phyloP scores from a whole-genome alignment of 2,797 vertebrate genomes.

The Characodon lateralis region DNA sequence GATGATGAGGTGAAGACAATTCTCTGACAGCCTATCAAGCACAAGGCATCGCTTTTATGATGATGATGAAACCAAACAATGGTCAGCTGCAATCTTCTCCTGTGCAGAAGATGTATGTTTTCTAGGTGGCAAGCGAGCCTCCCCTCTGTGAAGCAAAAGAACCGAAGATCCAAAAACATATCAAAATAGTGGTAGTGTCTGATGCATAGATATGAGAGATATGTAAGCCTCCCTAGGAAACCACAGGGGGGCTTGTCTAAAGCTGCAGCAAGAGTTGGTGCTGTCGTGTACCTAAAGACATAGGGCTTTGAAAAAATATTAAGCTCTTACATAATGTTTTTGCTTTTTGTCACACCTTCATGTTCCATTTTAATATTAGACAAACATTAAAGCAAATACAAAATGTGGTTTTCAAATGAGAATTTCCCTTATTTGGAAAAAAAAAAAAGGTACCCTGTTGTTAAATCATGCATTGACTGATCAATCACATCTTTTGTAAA shows the following conservation, averaged over 20 bases:
- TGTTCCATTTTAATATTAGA: too few species aligned
- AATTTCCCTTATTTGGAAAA: neutral
- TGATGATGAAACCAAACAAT: constrained; percentile 66
- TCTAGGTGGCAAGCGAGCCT: constrained; percentile 18
- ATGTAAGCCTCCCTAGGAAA: constrained; percentile 52
- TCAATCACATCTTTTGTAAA: too few species aligned
- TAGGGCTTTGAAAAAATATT: neutral
- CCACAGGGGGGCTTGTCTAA: constrained; percentile 9
- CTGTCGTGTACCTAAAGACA: constrained; percentile 14
- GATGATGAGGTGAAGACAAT: constrained; percentile 55
- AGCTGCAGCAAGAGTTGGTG: neutral
- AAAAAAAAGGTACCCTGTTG: neutral
- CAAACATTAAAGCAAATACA: neutral
- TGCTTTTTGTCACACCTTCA: neutral
- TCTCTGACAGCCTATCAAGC: constrained; percentile 47
- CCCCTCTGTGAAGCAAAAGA: constrained; percentile 27
- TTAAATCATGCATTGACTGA: neutral
- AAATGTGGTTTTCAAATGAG: neutral
- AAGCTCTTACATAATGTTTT: neutral
- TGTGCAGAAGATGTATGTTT: constrained; percentile 40
- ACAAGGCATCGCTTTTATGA: constrained; percentile 35
- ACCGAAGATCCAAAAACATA: constrained; percentile 36
- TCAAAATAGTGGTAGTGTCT: constrained; percentile 43
- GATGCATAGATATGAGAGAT: constrained; percentile 46
- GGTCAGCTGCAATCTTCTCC: constrained; percentile 59